Evolutionary conservation across 2,113 vertebrate species (phyloP), one percentile per base, ranked within the genome.

Genomic region (Neoarius graeffei): DNA sequence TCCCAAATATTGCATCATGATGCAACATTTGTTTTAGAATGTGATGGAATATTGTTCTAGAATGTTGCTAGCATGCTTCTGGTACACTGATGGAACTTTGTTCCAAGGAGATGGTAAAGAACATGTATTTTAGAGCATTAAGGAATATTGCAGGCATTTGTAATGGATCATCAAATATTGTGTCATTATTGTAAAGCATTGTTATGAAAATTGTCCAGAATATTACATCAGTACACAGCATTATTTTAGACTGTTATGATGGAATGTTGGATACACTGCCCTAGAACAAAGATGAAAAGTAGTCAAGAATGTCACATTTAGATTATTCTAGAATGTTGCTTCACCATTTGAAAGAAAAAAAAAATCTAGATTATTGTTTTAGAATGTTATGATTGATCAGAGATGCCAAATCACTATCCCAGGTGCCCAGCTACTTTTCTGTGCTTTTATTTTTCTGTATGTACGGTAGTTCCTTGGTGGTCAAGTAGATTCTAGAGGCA

Each of bases 11-110:
- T 82, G 57, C 57, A 82, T 82, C 57, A 25, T 62, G 56, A 60
- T 59, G 57, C 57, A 60, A 62, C 80, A 82, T 82, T 62, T 82
- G 57, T 82, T 62, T 82, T 82, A 82, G 80, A 82, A 62, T 76
- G 23, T 76, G 42, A 77, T 52, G 35, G 57, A 52, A 11, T 20
- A 14, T 73, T 60, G n/a, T 85, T 62, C 7, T 85, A 20, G 54
- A 73, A 48, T 17, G 57, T 62, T 19, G 11, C 69, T 52, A 3
- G 15, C 64, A 19, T 71, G 80, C 11, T 76, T 76, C 69, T 25
- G 20, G 42, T 62, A 48, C 3, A 74, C 42, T 42, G 20, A 85
- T 73, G 25, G 30, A 73, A 30, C 4, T 4, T 57, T 73, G 0
- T 30, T 42, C n/a, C 54, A 20, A 59, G 11, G 14, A 17, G 79